Percentiles rank a stretch among this genome's conserved stretches.
Conservation (phyloP, 2,888 invertebrate species). For the Trachelus stipa region DNA sequence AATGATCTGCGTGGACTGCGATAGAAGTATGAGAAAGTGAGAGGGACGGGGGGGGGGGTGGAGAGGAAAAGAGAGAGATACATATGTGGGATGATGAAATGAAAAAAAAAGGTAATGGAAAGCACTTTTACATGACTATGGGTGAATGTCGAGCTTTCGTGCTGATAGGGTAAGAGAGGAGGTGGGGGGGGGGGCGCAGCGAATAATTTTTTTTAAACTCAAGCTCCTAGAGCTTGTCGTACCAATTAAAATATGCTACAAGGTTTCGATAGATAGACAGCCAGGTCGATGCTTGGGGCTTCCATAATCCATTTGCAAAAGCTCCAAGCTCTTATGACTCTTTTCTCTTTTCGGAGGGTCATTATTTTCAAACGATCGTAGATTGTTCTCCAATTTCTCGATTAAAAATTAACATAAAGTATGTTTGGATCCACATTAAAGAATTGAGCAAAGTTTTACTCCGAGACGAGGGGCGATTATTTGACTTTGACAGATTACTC, state of each 20-base stretch:
- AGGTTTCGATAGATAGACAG: slow-evolving; percentile 49
- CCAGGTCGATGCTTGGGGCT: slow-evolving; percentile 44
- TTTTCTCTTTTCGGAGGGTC: slow-evolving; percentile 1
- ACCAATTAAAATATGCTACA: slow-evolving; percentile 50
- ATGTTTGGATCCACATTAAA: background rate
- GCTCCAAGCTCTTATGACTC: slow-evolving; percentile 45
- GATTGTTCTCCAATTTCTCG: background rate
- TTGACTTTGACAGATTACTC: background rate
- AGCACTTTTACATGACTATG: background rate
- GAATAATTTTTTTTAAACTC: background rate
- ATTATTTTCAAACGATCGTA: background rate
- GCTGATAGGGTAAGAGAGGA: background rate
- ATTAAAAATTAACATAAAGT: background rate
- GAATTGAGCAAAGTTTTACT: background rate
- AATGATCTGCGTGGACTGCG: background rate
- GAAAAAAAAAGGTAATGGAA: background rate
- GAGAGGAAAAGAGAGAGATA: too few species aligned
- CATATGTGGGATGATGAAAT: background rate
- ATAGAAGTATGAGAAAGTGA: background rate
- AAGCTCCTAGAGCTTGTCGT: slow-evolving; percentile 12
- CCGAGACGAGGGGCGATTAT: background rate
- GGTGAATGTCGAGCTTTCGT: background rate
- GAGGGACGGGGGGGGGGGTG: too few species aligned
- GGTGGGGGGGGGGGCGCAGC: background rate
- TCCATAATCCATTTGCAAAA: slow-evolving; percentile 57